Conservation (phyloP, 2,113 vertebrate species). For the Verasper variegatus region DNA sequence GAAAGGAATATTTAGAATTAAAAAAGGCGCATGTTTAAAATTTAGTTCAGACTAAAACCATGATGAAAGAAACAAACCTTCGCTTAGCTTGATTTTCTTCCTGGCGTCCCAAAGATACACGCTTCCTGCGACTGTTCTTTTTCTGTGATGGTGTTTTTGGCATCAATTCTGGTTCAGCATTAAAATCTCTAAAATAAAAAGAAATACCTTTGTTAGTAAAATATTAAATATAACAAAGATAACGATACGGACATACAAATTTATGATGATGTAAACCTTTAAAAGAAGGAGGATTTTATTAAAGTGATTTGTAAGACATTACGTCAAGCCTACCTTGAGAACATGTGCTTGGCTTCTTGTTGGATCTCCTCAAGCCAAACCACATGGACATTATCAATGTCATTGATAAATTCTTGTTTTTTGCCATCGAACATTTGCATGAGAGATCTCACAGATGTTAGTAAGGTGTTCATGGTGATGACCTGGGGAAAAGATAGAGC, state of each 20-base stretch:
- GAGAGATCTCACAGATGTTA: constrained; percentile 72
- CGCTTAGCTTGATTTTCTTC: constrained; percentile 81
- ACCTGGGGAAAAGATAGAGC: constrained; percentile 25
- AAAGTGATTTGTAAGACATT: background rate
- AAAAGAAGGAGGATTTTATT: background rate
- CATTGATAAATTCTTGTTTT: constrained; percentile 79
- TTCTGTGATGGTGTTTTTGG: constrained; percentile 97
- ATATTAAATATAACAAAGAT: background rate
- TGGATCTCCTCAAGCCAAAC: constrained; percentile 93
- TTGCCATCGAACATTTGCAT: constrained; percentile 82
- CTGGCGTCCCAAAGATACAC: constrained; percentile 76
- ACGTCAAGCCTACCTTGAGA: constrained; percentile 82
- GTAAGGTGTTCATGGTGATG: constrained; percentile 74
- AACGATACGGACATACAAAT: background rate
- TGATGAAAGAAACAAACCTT: constrained; percentile 78
- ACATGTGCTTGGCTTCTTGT: constrained; percentile 89
- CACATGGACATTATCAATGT: constrained; percentile 85
- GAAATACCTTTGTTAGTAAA: background rate
- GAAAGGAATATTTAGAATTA: background rate
- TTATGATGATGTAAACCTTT: no score
- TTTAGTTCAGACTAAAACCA: background rate
- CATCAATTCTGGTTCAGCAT: constrained; percentile 90
- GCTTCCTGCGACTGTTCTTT: constrained; percentile 86
- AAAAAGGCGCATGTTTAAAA: background rate
- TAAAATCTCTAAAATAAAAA: constrained; percentile 82